Evolutionary conservation across 2,113 vertebrate species (phyloP).

Genomic region (Pelecanoides urinatrix): DNA sequence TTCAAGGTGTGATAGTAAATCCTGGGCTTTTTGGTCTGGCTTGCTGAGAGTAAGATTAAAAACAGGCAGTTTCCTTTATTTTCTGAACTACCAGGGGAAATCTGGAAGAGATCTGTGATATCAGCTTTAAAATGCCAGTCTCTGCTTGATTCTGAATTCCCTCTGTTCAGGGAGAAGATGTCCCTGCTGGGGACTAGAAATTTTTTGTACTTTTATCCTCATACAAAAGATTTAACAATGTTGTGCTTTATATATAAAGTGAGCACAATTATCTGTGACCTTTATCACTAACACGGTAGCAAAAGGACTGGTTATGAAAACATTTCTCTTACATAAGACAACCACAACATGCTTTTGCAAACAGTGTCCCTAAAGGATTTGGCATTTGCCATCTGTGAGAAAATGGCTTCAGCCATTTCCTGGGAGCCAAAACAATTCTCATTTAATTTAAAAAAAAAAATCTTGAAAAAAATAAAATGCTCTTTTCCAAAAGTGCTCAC

Average conservation of each 20-base stretch:
- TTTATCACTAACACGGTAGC: not conserved
- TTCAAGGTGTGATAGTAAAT: not conserved
- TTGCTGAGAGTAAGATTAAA: conserved; percentile 25
- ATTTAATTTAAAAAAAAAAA: not conserved
- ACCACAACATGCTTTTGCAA: not conserved
- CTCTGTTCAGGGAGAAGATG: not conserved
- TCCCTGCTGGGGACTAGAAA: not conserved
- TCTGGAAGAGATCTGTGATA: not conserved
- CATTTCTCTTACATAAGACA: not conserved
- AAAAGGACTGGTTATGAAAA: not conserved
- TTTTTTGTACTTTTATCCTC: not conserved
- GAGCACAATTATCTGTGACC: not conserved
- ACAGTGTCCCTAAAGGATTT: not conserved
- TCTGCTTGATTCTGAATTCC: not conserved
- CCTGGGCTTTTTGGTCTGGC: not conserved
- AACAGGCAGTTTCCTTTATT: not conserved
- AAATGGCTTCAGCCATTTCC: not conserved
- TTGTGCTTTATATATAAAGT: not conserved
- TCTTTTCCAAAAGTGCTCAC: not conserved
- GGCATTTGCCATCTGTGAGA: not conserved
- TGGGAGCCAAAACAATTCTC: not conserved
- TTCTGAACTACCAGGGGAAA: not conserved
- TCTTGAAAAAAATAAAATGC: not conserved
- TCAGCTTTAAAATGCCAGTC: conserved; percentile 8
- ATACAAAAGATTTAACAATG: not conserved